phyloP scores from a whole-genome alignment of 2,113 vertebrate genomes.

The Menura novaehollandiae region DNA sequence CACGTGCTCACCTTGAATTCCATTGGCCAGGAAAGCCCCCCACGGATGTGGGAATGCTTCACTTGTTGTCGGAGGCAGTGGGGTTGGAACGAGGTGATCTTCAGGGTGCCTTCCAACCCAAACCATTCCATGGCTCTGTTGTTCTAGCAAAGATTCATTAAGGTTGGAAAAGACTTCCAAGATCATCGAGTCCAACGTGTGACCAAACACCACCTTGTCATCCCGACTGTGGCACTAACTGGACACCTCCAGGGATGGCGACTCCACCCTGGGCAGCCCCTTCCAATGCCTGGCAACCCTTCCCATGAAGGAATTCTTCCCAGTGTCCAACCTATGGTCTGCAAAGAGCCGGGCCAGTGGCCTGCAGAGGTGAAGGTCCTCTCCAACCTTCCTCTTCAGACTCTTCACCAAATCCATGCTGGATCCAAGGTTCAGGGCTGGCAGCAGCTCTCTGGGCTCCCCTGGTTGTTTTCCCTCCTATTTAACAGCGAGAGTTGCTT shows the following conservation, averaged over 20 bases:
- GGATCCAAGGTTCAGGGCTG: background rate
- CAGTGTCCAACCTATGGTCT: rapidly evolving
- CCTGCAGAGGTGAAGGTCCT: background rate
- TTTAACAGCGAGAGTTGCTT: rapidly evolving
- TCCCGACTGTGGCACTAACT: background rate
- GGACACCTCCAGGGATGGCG: background rate
- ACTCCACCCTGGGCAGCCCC: background rate
- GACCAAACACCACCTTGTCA: background rate
- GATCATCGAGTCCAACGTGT: background rate
- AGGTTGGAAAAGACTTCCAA: background rate
- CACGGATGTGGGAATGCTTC: rapidly evolving
- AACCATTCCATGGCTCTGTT: background rate
- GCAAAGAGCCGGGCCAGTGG: background rate
- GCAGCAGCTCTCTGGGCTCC: background rate
- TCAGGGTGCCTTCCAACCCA: background rate
- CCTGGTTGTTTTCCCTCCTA: rapidly evolving
- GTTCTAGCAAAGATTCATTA: background rate
- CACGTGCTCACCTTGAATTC: background rate
- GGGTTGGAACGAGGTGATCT: background rate
- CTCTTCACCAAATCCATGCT: background rate
- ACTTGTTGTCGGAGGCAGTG: background rate
- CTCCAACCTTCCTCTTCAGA: background rate
- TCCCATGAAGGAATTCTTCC: background rate
- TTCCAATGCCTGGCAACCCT: background rate
- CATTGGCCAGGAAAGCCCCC: background rate